Base-by-base conservation (phyloP, 1,140 invertebrate species). In the Diabrotica virgifera region DNA sequence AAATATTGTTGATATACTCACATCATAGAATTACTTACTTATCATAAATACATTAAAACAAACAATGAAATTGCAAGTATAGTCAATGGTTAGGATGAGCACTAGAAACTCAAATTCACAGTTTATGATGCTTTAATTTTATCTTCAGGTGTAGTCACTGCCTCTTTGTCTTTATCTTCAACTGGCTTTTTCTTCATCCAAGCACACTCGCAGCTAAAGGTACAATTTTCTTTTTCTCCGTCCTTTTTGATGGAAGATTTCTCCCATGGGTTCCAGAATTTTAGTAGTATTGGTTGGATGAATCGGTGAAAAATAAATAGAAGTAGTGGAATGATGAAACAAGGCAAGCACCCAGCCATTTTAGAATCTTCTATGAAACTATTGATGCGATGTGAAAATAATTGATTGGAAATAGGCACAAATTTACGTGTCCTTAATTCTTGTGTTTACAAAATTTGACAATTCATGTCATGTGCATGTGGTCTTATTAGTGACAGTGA, bases 261-360 rank as follows among this genome's bases (percentile, higher is more conserved):
- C 51, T 71, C 85, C 86, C 87, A 90, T 12, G 89, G 90, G 79
- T 91, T 91, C 89, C 89, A 91, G 74, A 90, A 87, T 62, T 84
- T 85, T 61, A 90, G 70, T 36, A 90, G 77, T 51, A 90, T 84
- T 0, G 89, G 90, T 72, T 91, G 89, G 55, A 92, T 82, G 72
- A 88, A 91, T 70, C 85, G 86, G 77, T 91, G 89, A 86, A 89
- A 92, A 64, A 92, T 83, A 69, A 87, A 90, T 0, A 92, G 80
- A 36, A 91, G 77, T 50, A 90, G 76, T 3, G 90, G 90, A 74
- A 91, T 86, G 52, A 92, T 85, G 70, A 92, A 89, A 74, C 90
- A 92, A 5, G 90, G 89, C 57, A 92, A 82, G 74, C 90, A 92
- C 50, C 75, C 77, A 72, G 90, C 90, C 89, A 91, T 91, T 65